Conservation (phyloP, 2,797 vertebrate genomes). For the Enoplosus armatus region DNA sequence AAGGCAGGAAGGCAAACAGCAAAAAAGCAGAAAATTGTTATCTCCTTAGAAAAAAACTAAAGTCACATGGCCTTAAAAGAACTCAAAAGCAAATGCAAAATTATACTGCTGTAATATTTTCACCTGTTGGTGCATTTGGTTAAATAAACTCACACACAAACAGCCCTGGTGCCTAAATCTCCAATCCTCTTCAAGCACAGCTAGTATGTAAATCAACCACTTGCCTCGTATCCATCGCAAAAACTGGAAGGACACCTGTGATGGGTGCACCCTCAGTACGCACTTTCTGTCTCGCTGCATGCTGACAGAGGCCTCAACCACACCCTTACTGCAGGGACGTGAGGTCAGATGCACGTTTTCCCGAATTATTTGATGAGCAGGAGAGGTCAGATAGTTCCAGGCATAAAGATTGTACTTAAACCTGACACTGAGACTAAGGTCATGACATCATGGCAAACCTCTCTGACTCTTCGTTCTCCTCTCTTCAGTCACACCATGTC, state of each 20-base stretch:
- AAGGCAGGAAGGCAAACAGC: neutral
- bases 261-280: slow-evolving; percentile 61
- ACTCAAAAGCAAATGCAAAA: neutral
- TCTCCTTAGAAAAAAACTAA: neutral
- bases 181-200: neutral
- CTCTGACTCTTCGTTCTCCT: slow-evolving; percentile 41
- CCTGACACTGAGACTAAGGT: slow-evolving; percentile 8
- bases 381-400: slow-evolving; percentile 28
- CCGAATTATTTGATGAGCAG: slow-evolving; percentile 23
- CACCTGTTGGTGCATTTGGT: neutral
- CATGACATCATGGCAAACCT: slow-evolving; percentile 15
- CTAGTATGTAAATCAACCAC: slow-evolving; percentile 45
- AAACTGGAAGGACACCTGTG: slow-evolving; percentile 74
- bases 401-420: neutral
- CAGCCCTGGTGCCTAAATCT: neutral
- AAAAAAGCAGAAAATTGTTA: neutral
- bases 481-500: slow-evolving; percentile 43
- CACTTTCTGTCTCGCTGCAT: slow-evolving; percentile 72
- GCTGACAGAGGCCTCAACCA: slow-evolving; percentile 56
- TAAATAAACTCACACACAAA: slow-evolving; percentile 27
- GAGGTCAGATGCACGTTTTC: slow-evolving; percentile 33
- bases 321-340: slow-evolving; percentile 49
- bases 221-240: slow-evolving; percentile 80
- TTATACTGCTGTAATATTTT: neutral
- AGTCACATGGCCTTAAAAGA: neutral